Evolutionary conservation across 2,888 invertebrate species (phyloP).

Genomic region (Lamellibrachia columna): DNA sequence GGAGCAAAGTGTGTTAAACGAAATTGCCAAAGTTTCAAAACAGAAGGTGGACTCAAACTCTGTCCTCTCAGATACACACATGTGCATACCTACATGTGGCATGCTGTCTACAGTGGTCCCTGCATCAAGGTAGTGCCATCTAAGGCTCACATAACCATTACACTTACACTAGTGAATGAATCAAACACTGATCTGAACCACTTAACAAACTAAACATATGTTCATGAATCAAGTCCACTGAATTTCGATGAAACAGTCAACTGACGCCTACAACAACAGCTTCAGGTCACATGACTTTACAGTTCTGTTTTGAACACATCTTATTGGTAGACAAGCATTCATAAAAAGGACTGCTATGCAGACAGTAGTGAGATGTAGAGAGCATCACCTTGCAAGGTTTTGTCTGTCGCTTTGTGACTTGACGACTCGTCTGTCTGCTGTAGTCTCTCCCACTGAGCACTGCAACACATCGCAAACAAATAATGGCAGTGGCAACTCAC

Average conservation of each 20-base stretch:
- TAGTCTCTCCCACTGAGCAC: conserved; percentile 61
- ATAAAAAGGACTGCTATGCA: not conserved
- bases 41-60: too few relatives aligned
- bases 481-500: not conserved
- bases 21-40: too few relatives aligned
- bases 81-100: too few relatives aligned
- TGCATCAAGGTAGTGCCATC: not conserved
- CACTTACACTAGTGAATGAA: too few relatives aligned
- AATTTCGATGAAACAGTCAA: too few relatives aligned
- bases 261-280: not conserved
- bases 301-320: not conserved
- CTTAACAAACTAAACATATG: too few relatives aligned
- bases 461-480: conserved; percentile 34
- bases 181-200: too few relatives aligned
- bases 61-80: too few relatives aligned
- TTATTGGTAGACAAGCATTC: too few relatives aligned
- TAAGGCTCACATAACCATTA: too few relatives aligned
- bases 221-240: not conserved
- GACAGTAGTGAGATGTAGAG: not conserved
- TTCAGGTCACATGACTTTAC: not conserved
- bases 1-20: too few relatives aligned
- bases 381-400: not conserved
- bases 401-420: not conserved
- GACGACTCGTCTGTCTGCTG: conserved; percentile 41
- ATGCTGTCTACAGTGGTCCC: not conserved